These are phyloP conservation scores for Microtus oregoni DNA, from an alignment of 2,113 vertebrate genomes.

Conservation along the genomic window DNA sequence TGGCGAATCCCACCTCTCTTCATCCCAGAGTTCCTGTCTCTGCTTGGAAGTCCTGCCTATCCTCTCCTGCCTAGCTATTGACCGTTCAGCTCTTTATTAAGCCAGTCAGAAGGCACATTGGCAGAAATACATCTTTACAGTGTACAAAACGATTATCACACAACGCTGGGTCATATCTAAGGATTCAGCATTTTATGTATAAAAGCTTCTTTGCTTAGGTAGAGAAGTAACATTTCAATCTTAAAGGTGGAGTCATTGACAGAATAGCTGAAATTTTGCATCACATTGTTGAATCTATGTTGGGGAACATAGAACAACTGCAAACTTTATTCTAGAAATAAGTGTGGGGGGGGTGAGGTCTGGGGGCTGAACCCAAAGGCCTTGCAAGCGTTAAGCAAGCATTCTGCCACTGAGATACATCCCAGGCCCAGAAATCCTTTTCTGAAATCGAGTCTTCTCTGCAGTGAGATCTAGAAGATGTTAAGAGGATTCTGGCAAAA, in stretches of 20 bases:
- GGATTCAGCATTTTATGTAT: too few relatives aligned
- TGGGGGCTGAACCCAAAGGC: not conserved
- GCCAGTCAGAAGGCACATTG: too few relatives aligned
- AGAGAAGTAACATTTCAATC: not conserved
- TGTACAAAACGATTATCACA: too few relatives aligned
- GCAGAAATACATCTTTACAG: too few relatives aligned
- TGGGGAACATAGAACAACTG: slow-evolving; percentile 34
- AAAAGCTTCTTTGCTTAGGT: too few relatives aligned
- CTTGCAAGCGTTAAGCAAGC: not conserved
- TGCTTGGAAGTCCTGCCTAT: too few relatives aligned
- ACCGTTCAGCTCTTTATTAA: too few relatives aligned
- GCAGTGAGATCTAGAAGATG: not conserved
- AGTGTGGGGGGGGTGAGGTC: too few relatives aligned
- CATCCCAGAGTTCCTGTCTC: too few relatives aligned
- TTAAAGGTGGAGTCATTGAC: not conserved
- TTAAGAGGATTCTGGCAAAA: not conserved
- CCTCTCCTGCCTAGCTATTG: too few relatives aligned
- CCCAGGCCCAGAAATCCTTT: slow-evolving; percentile 1
- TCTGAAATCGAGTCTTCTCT: slow-evolving; percentile 43
- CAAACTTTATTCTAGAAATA: slow-evolving; percentile 45
- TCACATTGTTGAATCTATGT: slow-evolving; percentile 4
- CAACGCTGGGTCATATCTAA: too few relatives aligned
- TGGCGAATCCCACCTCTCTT: too few relatives aligned
- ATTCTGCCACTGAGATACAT: not conserved
- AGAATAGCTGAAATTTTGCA: slow-evolving; percentile 37